phyloP scores from a whole-genome alignment of 2,888 invertebrate species.

The Lagria hirta region DNA sequence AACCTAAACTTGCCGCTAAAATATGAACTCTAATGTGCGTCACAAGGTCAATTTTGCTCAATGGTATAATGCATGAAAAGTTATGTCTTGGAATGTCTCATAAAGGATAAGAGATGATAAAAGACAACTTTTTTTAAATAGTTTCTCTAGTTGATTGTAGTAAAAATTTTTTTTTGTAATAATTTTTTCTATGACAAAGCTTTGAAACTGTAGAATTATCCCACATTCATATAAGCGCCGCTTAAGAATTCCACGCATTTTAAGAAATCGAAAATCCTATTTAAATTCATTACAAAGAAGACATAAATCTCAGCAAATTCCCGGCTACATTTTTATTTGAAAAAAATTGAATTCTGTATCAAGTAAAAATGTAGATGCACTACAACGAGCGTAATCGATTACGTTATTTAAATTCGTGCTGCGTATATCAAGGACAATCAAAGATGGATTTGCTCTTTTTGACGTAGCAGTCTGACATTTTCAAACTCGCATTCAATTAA shows the following conservation, averaged over 20 bases:
- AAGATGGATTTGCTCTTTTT: slow-evolving; percentile 16
- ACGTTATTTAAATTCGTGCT: slow-evolving; percentile 11
- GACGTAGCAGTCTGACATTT: slow-evolving; percentile 5
- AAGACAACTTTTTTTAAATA: no score
- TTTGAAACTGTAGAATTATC: no score
- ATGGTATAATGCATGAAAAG: no score
- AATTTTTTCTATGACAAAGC: no score
- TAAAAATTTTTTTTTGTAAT: no score
- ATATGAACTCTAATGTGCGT: no score
- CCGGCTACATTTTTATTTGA: slow-evolving; percentile 2
- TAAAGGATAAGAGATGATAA: no score
- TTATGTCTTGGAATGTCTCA: no score
- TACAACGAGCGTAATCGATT: slow-evolving; percentile 1
- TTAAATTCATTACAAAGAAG: slow-evolving; percentile 18
- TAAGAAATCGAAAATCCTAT: slow-evolving; percentile 14
- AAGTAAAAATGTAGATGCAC: slow-evolving; percentile 3
- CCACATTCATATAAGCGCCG: no score
- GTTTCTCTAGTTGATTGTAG: no score
- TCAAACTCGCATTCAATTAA: slow-evolving; percentile 13
- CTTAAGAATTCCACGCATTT: slow-evolving; percentile 7
- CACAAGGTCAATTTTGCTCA: no score
- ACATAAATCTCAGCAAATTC: slow-evolving; percentile 21
- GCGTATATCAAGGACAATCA: slow-evolving; percentile 14
- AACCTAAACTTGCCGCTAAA: no score
- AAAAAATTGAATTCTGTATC: neutral